Percentiles rank a stretch among this genome's conserved stretches.
Conservation (phyloP, 2,888 invertebrate genomes). For the Miltochrista miniata region DNA sequence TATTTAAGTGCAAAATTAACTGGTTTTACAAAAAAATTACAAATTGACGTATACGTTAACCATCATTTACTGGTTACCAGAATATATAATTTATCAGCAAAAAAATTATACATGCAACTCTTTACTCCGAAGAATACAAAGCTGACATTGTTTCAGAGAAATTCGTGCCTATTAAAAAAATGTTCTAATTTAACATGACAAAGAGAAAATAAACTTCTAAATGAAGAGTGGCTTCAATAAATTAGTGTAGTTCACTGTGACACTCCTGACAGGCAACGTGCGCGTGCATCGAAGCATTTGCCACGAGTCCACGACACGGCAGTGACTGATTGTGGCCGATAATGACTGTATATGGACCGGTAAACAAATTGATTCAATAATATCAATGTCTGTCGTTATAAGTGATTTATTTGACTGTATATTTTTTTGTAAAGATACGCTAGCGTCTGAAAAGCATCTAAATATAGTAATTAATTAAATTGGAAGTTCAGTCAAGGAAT, state of each 20-base stretch:
- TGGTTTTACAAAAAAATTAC: too few species aligned
- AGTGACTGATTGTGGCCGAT: slow-evolving; percentile 28
- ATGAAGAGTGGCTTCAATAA: slow-evolving; percentile 47
- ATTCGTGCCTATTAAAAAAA: slow-evolving; percentile 38
- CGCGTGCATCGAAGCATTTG: slow-evolving; percentile 30
- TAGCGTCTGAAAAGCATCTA: too few species aligned
- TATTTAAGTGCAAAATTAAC: too few species aligned
- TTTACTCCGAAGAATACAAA: too few species aligned
- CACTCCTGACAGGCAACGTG: slow-evolving; percentile 24
- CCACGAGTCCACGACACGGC: slow-evolving; percentile 28
- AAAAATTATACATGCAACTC: too few species aligned
- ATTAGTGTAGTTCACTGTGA: slow-evolving; percentile 46
- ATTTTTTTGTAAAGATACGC: neutral
- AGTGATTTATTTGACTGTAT: neutral
- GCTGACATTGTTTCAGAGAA: neutral
- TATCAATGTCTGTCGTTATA: slow-evolving; percentile 5
- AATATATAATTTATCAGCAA: too few species aligned
- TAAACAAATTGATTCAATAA: slow-evolving; percentile 8
- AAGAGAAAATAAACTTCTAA: slow-evolving; percentile 47
- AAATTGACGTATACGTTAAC: too few species aligned
- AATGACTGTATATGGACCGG: slow-evolving; percentile 33
- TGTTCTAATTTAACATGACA: slow-evolving; percentile 36
- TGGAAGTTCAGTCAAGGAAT: too few species aligned
- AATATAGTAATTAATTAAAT: too few species aligned
- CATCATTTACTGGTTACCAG: too few species aligned